These are phyloP conservation scores for Clarias platycephalus DNA, from an alignment of 2,797 vertebrate species.

Conservation along the genomic window DNA sequence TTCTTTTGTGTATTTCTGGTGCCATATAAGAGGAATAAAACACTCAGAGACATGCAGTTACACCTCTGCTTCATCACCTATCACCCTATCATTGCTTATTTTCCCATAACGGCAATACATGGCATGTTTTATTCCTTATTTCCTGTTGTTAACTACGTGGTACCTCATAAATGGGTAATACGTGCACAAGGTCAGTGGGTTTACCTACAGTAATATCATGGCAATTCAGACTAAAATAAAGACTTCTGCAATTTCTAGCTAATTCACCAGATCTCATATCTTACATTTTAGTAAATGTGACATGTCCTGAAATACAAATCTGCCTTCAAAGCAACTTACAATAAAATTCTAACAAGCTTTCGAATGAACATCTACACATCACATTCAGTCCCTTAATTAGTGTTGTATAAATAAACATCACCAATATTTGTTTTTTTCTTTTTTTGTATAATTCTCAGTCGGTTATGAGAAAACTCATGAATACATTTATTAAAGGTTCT, in stretches of 20 bases:
- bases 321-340: slow-evolving; percentile 1
- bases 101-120: background rate
- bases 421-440: no score
- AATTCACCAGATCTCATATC: background rate
- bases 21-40: background rate
- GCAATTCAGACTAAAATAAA: background rate
- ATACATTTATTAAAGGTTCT: slow-evolving; percentile 6
- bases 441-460: background rate
- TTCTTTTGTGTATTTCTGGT: background rate
- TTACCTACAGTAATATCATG: background rate
- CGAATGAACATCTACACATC: background rate
- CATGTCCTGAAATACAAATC: background rate
- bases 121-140: background rate
- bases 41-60: no score
- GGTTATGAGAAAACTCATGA: slow-evolving; percentile 19
- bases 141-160: background rate
- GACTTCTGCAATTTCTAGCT: background rate
- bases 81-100: background rate
- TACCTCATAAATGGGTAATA: background rate
- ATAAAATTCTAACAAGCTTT: background rate
- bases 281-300: background rate
- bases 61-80: background rate
- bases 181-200: background rate
- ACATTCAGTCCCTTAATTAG: slow-evolving; percentile 8
- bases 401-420: slow-evolving; percentile 6